Evolutionary conservation across 2,797 vertebrate species (phyloP).

Genomic region (Nothura maculosa): DNA sequence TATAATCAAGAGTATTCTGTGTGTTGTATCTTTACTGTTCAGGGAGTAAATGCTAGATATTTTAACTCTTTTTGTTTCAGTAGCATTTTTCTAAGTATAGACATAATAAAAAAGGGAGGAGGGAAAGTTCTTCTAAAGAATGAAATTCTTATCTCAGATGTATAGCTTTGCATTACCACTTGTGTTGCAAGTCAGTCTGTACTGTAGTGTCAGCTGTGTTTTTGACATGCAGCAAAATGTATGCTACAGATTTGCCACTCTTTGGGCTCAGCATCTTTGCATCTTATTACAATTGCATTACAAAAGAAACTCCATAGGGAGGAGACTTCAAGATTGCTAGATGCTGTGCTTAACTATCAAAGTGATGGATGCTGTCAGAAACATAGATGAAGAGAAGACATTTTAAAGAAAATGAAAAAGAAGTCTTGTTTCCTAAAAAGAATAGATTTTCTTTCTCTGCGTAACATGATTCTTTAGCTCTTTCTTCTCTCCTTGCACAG

Average conservation of each 20-base stretch:
- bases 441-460: conserved; percentile 26
- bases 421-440: conserved; percentile 57
- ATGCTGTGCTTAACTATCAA: conserved; percentile 44
- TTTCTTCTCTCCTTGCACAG: conserved; percentile 20
- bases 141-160: neutral
- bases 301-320: conserved; percentile 51
- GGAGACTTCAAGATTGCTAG: conserved; percentile 14
- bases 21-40: neutral
- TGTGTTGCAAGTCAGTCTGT: neutral
- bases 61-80: neutral
- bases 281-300: conserved; percentile 45
- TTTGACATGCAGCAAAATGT: conserved; percentile 26
- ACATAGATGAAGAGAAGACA: conserved; percentile 47
- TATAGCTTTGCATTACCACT: neutral
- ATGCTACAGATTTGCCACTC: neutral
- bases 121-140: neutral
- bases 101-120: neutral
- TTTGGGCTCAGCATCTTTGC: conserved; percentile 23
- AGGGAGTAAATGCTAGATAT: neutral
- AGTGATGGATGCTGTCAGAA: conserved; percentile 68
- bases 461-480: neutral
- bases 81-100: neutral
- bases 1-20: accelerated
- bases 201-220: neutral
- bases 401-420: conserved; percentile 53